phyloP scores from a whole-genome alignment of 2,797 vertebrate species.

The Danio albolineatus region DNA sequence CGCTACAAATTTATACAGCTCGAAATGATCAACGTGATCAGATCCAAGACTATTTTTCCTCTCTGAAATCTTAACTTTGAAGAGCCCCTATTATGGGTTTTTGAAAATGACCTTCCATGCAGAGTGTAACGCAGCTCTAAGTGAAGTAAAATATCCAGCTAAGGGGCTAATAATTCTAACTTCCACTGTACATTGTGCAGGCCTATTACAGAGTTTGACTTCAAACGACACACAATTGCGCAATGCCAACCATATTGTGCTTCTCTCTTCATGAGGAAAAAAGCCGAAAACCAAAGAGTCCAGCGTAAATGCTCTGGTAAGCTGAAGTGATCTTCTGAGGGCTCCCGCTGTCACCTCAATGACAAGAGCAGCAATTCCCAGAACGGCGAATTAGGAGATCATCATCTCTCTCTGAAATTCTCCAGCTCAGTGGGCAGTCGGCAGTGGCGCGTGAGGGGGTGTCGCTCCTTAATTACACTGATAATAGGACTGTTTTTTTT shows the following conservation, averaged over 20 bases:
- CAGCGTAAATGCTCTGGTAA: background rate
- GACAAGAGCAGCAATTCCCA: constrained; percentile 43
- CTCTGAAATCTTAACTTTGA: no score
- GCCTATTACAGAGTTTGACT: background rate
- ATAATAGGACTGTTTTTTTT: constrained; percentile 60
- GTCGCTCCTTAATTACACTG: constrained; percentile 53
- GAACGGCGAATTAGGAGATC: constrained; percentile 16
- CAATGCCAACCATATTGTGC: background rate
- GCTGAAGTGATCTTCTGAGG: constrained; percentile 26
- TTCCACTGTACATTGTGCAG: no score
- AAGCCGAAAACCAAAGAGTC: background rate
- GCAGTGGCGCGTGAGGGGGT: constrained; percentile 49
- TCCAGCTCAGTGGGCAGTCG: constrained; percentile 40
- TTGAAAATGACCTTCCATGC: no score
- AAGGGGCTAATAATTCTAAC: no score
- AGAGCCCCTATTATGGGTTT: no score
- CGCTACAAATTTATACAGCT: background rate
- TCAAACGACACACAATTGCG: no score
- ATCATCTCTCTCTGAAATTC: constrained; percentile 29
- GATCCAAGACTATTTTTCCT: background rate
- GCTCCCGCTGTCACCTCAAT: background rate
- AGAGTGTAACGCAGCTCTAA: no score
- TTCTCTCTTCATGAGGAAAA: background rate
- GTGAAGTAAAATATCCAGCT: no score
- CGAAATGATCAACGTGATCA: background rate